Base-by-base conservation (phyloP, 2,888 invertebrate species). In the Philhelius pedissequus region DNA sequence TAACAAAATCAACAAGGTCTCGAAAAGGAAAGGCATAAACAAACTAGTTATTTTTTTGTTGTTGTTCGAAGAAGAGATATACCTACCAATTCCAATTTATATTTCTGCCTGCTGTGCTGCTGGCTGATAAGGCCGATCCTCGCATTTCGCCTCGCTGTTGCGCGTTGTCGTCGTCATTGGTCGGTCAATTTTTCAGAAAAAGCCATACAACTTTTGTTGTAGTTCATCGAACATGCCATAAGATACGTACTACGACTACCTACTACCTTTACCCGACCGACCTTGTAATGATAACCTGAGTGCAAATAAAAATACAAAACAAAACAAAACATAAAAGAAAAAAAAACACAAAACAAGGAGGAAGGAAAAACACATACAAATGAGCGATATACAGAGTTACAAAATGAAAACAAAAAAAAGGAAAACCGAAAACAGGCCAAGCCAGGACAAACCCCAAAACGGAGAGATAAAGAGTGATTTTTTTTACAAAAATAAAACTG, bases 271-370 rank as follows among this genome's bases (percentile, higher is more conserved):
- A 79, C 83, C 83, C 83, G 74, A 78, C 83, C 83, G 83, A 83
- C 83, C 83, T 83, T 83, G 83, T 79, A 83, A 79, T 83, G 83
- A 83, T 83, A 83, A 83, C 83, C 83, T 83, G 83, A 83, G 66
- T 83, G 11, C 27, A 83, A 73, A 82, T 68, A 76, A 71, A 58
- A 68, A 30, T 30, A 58, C 15, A 54, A 68, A 82, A 66, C 13
- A 58, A 64, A 52, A 50, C 52, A 40, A 52, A 40, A 66, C 45
- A 45, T 13, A 43, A 8, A 40, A 48, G 45, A 58, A 64, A 52
- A 50, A 54, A 40, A 52, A 40, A 66, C 45, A 45, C 18, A 43
- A 8, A 40, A 58, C n/a, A 66, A 7, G 25, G 2, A 32, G 8
- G 45, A 20, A 62, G 38, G 45, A 69, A 78, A 54, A 58, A 56